These are phyloP conservation scores for Lerema accius DNA, from an alignment of 1,140 invertebrate genomes.

Conservation along the genomic window DNA sequence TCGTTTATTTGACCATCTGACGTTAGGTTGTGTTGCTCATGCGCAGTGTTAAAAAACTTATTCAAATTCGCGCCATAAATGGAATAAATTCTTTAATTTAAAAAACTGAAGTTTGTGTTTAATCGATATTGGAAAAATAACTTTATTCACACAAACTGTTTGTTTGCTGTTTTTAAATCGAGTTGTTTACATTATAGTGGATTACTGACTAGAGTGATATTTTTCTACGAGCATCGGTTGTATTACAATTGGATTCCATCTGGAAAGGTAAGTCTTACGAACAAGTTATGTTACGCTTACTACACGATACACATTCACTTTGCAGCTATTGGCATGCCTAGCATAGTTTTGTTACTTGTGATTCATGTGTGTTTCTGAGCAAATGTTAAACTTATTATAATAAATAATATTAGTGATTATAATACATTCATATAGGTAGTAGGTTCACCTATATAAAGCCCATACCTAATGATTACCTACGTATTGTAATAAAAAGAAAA, in stretches of 20 bases:
- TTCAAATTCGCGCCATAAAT: conserved; percentile 21
- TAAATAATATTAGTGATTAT: not conserved
- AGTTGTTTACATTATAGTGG: conserved; percentile 16
- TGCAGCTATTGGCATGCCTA: not conserved
- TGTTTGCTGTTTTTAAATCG: not conserved
- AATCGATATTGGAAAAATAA: not conserved
- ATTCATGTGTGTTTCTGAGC: not conserved
- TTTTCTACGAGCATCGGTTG: conserved; percentile 31
- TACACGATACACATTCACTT: conserved; percentile 15
- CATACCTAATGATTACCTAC: too few species aligned
- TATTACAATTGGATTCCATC: conserved; percentile 44
- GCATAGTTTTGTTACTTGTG: not conserved
- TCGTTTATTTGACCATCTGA: conserved; percentile 50
- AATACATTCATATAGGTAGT: not conserved
- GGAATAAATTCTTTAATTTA: too few species aligned
- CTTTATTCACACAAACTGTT: not conserved
- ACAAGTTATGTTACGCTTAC: conserved; percentile 25
- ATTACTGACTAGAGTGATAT: conserved; percentile 33
- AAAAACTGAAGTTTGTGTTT: not conserved
- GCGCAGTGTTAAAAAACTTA: conserved; percentile 42
- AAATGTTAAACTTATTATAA: not conserved
- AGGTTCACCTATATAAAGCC: too few species aligned
- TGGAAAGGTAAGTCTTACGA: conserved; percentile 47
- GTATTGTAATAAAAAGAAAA: too few species aligned
- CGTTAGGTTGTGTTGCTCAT: conserved; percentile 43